A percentile compares a stretch with the other conserved stretches of the same genome.
Evolutionary conservation across 2,888 invertebrate genomes (phyloP).

Genomic region (Ophraella communa): DNA sequence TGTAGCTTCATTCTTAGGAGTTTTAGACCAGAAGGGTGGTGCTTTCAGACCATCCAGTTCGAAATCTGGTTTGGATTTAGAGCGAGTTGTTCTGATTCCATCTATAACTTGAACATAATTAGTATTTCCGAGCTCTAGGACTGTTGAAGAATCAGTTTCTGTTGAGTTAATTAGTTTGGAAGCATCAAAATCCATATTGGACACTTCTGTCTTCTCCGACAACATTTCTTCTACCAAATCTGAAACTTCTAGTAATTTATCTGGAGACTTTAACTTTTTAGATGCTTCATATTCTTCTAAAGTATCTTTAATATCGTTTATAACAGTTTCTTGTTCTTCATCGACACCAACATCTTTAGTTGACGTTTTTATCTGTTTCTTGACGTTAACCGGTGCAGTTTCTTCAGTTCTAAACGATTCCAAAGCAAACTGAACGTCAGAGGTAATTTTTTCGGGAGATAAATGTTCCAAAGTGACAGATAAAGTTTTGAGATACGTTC

Average conservation of each 20-base stretch:
- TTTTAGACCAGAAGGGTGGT: not conserved
- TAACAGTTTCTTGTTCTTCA: not conserved
- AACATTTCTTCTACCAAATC: not conserved
- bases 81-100: not conserved
- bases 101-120: no score
- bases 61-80: not conserved
- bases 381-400: not conserved
- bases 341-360: no score
- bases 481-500: not conserved
- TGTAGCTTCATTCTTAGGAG: not conserved
- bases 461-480: not conserved
- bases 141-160: not conserved
- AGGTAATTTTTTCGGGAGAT: not conserved
- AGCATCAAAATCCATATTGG: no score
- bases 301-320: no score
- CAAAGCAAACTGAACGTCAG: not conserved
- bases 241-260: not conserved
- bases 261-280: not conserved
- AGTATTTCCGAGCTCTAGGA: no score
- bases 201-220: no score
- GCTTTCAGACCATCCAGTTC: not conserved
- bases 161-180: not conserved
- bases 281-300: not conserved
- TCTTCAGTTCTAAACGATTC: no score
- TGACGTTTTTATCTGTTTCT: not conserved